phyloP scores from a whole-genome alignment of 2,888 invertebrate species.

The Epirrhoe tristata region DNA sequence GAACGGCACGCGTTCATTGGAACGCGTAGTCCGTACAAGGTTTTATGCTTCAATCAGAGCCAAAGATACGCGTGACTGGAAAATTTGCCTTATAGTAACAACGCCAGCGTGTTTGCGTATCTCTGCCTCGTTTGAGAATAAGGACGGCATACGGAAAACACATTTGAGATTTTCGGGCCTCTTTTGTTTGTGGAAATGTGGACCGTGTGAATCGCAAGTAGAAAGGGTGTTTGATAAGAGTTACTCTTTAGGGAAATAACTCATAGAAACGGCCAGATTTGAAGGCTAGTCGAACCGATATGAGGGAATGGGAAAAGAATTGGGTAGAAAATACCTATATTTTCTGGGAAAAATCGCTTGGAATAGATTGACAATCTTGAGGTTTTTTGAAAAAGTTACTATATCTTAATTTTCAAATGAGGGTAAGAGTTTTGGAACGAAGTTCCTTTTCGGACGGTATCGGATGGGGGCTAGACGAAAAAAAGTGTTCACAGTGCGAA shows the following conservation, averaged over 20 bases:
- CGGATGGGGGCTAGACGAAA: no score
- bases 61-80: no score
- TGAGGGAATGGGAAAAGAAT: conserved; percentile 6
- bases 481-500: no score
- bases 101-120: not conserved
- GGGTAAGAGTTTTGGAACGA: no score
- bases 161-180: conserved; percentile 14
- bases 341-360: not conserved
- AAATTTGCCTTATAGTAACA: no score
- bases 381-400: no score
- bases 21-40: no score
- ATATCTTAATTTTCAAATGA: no score
- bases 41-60: no score
- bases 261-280: conserved; percentile 1
- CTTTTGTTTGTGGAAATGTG: conserved; percentile 23
- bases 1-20: no score
- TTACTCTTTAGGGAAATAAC: conserved; percentile 16
- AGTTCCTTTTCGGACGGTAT: no score
- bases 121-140: not conserved
- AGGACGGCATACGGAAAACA: conserved; percentile 10
- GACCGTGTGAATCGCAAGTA: conserved; percentile 20
- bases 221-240: conserved; percentile 20
- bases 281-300: conserved; percentile 1
- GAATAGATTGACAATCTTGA: no score
- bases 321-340: not conserved